phyloP scores from a whole-genome alignment of 2,113 vertebrate species.

The Coracopsis vasa region DNA sequence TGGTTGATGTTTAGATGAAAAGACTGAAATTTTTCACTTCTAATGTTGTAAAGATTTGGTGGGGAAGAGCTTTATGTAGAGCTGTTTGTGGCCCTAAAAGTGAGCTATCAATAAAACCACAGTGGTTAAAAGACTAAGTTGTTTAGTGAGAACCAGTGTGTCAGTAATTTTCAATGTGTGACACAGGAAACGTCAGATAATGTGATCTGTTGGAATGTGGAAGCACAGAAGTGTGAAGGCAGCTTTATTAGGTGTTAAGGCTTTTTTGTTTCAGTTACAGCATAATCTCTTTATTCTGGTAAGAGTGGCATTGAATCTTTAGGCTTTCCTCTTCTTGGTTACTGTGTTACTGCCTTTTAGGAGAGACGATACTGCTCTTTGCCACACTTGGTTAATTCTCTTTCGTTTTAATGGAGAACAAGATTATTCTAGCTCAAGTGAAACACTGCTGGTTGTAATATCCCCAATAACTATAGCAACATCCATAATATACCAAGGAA shows the following conservation, averaged over 20 bases:
- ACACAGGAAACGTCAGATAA: background rate
- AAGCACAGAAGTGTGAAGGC: background rate
- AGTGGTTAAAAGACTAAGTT: background rate
- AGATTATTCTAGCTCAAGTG: slow-evolving; percentile 31
- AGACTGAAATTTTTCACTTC: background rate
- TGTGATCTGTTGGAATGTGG: background rate
- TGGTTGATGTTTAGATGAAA: background rate
- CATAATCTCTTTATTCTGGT: background rate
- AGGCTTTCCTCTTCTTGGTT: background rate
- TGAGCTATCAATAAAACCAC: background rate
- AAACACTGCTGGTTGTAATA: background rate
- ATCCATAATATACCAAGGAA: background rate
- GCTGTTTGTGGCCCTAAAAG: background rate
- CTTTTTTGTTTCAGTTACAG: background rate
- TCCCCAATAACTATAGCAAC: background rate
- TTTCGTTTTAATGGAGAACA: background rate
- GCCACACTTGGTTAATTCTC: background rate
- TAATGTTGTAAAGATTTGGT: background rate
- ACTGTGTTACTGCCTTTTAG: background rate
- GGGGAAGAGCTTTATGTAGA: background rate
- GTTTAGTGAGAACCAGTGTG: background rate
- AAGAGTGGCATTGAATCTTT: background rate
- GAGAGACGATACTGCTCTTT: background rate
- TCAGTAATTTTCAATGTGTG: background rate
- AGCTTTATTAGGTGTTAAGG: background rate